Evolutionary conservation across 2,888 invertebrate genomes (phyloP).

Genomic region (Anthophora plumipes): DNA sequence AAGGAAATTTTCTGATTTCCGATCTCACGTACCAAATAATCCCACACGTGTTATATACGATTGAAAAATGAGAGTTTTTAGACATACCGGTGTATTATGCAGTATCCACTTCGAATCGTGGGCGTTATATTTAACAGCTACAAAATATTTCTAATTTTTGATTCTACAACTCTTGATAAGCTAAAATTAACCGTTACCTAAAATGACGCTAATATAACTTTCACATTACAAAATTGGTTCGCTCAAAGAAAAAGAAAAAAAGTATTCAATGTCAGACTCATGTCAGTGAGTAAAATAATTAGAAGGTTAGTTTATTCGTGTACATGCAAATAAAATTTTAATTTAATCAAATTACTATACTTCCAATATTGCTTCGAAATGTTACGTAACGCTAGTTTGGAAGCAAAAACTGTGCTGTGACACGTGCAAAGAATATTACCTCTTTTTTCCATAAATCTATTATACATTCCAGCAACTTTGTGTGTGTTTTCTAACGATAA

Average conservation of each 20-base stretch:
- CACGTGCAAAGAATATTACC: neutral
- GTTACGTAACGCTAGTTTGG: neutral
- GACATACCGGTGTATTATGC: too few relatives aligned
- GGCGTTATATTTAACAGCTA: too few relatives aligned
- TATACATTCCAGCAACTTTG: neutral
- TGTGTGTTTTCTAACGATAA: neutral
- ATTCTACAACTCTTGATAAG: too few relatives aligned
- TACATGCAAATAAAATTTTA: neutral
- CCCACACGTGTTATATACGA: too few relatives aligned
- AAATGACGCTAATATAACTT: neutral
- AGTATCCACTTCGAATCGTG: too few relatives aligned
- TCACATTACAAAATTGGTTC: neutral
- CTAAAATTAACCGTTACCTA: neutral
- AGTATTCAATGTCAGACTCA: neutral
- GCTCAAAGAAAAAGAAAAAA: neutral
- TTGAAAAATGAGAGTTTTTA: too few relatives aligned
- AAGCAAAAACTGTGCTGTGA: neutral
- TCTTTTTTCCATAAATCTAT: conserved; percentile 7
- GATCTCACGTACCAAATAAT: too few relatives aligned
- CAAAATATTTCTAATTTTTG: too few relatives aligned
- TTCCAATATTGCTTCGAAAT: neutral
- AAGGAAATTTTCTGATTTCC: too few relatives aligned
- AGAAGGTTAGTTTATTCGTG: neutral
- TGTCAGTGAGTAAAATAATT: neutral
- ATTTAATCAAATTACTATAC: neutral